Evolutionary conservation across 2,113 vertebrate species (phyloP), one percentile per base, ranked within the genome.

Genomic region (Meleagris gallopavo): DNA sequence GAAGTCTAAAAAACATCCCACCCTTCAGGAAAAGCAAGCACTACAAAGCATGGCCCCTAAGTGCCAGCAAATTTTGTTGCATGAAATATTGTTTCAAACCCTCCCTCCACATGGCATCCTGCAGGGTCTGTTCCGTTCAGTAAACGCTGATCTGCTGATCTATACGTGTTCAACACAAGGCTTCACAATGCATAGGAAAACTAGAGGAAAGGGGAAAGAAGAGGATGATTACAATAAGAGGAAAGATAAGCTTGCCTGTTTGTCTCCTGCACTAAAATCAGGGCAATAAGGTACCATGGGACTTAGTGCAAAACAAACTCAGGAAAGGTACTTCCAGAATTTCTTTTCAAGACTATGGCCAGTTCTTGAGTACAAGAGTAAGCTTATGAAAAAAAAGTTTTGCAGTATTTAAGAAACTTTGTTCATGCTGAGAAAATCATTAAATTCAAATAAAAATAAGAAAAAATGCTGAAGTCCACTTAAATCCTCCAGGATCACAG

Each of bases 401-500:
- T 65, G 57, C 13, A 91, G 13, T 57, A 66, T 88, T 60, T 20
- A 24, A 43, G 58, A 52, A 30, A 41, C 24, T 93, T 92, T 11
- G 62, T 24, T 91, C 48, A 81, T 41, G 18, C 18, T 80, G 40
- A 91, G 13, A 41, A 91, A 92, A 50, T 87, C 20, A 29, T 43
- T 41, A 57, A 24, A 36, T 76, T 95, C 69, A 46, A 92, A 73
- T 24, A 90, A 90, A 61, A 25, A 34, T 41, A 41, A 21, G 10
- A 90, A 84, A 86, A 84, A 90, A 64, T 25, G 24, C 19, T 58
- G 22, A 2, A 70, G 55, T 74, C 50, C 82, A n/a, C 74, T 75
- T 75, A 88, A 72, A 90, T 88, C 77, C 71, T 92, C 52, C 72
- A 88, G 69, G 91, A 80, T 85, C 65, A 46, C 48, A 69, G 43